phyloP scores from a whole-genome alignment of 2,888 invertebrate genomes.

The Branchellion lobata region DNA sequence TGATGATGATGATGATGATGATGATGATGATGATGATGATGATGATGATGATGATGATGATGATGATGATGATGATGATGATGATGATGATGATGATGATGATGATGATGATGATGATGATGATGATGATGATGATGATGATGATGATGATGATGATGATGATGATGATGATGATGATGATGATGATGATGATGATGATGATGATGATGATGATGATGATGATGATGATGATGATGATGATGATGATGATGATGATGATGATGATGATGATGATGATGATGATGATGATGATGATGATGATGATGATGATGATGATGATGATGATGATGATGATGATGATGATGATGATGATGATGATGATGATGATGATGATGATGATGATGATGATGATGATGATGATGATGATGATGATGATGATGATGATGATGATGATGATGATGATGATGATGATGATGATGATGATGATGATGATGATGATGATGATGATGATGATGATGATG shows the following conservation, averaged over 20 bases:
- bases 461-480: conserved; percentile 7
- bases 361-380: conserved; percentile 7
- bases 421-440: conserved; percentile 7
- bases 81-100: no score
- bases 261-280: no score
- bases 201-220: conserved; percentile 1
- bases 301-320: no score
- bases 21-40: conserved; percentile 1
- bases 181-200: conserved; percentile 7
- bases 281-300: conserved; percentile 7
- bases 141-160: conserved; percentile 7
- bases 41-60: background rate
- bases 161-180: no score
- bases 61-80: conserved; percentile 7
- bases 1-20: conserved; percentile 7
- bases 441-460: no score
- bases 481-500: no score
- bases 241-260: conserved; percentile 7
- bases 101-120: conserved; percentile 7
- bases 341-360: no score
- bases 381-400: conserved; percentile 1
- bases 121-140: no score
- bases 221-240: background rate
- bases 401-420: background rate
- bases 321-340: conserved; percentile 7